These are phyloP conservation scores for Axis porcinus DNA, from an alignment of 2,113 vertebrate genomes.

Conservation along the genomic window DNA sequence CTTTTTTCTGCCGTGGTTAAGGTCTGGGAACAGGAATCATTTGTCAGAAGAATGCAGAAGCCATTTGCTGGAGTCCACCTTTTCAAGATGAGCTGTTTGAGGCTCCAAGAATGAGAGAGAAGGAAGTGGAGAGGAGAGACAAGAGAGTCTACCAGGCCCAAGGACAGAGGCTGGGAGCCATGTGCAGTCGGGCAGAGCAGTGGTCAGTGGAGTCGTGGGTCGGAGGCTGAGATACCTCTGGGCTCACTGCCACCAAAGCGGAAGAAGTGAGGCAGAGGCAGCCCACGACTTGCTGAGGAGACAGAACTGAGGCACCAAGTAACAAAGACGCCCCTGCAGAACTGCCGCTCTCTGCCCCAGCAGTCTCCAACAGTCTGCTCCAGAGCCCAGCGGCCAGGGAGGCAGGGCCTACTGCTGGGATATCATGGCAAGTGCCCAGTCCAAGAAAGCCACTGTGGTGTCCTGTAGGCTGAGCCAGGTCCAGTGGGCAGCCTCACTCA, in stretches of 20 bases:
- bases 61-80: neutral
- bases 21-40: neutral
- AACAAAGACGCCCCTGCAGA: neutral
- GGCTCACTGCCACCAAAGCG: neutral
- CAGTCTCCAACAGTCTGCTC: neutral
- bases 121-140: neutral
- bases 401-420: constrained; percentile 80
- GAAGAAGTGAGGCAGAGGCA: neutral
- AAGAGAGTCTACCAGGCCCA: neutral
- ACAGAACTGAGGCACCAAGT: constrained; percentile 34
- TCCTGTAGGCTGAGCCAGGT: constrained; percentile 91
- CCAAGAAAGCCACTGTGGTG: constrained; percentile 83
- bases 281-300: neutral
- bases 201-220: neutral
- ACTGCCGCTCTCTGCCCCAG: neutral
- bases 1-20: neutral
- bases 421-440: constrained; percentile 89
- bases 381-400: neutral
- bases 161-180: neutral
- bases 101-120: neutral
- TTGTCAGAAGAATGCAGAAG: neutral
- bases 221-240: neutral
- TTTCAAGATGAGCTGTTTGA: neutral
- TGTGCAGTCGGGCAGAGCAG: neutral
- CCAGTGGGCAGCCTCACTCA: constrained; percentile 83